Evolutionary conservation across 2,797 vertebrate species (phyloP).

Genomic region (Eurystomus glaucurus): DNA sequence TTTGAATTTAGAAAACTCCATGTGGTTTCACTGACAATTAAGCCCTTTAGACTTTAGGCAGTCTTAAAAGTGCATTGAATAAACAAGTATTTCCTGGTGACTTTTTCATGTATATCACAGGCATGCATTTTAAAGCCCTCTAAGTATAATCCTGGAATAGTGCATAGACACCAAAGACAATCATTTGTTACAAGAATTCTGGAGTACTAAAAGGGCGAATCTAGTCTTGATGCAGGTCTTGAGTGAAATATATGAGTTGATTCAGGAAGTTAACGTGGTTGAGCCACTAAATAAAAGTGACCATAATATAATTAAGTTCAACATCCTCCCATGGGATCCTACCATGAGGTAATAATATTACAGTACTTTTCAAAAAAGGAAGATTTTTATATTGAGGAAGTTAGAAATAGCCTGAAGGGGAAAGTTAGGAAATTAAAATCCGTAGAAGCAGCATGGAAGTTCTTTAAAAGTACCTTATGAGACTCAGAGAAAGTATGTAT

Average conservation of each 20-base stretch:
- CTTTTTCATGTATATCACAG: not conserved
- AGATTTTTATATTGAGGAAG: conserved; percentile 80
- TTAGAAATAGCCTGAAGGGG: conserved; percentile 77
- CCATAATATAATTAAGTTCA: conserved; percentile 82
- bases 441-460: conserved; percentile 56
- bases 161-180: conserved; percentile 66
- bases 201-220: conserved; percentile 47
- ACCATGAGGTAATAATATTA: conserved; percentile 80
- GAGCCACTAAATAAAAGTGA: conserved; percentile 80
- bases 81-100: not conserved
- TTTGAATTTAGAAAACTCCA: not conserved
- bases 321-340: conserved; percentile 77
- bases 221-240: conserved; percentile 62
- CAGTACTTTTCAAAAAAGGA: conserved; percentile 76
- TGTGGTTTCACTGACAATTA: conserved; percentile 19
- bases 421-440: conserved; percentile 80
- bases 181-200: conserved; percentile 68
- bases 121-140: conserved; percentile 52
- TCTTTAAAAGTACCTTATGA: conserved; percentile 63
- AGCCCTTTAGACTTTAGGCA: not conserved
- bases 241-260: conserved; percentile 60
- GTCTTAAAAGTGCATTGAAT: not conserved
- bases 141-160: conserved; percentile 44
- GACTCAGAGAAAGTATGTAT: conserved; percentile 23
- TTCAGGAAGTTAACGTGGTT: conserved; percentile 80